phyloP scores from a whole-genome alignment of 1,140 invertebrate genomes.

The Drosophila sp. region DNA sequence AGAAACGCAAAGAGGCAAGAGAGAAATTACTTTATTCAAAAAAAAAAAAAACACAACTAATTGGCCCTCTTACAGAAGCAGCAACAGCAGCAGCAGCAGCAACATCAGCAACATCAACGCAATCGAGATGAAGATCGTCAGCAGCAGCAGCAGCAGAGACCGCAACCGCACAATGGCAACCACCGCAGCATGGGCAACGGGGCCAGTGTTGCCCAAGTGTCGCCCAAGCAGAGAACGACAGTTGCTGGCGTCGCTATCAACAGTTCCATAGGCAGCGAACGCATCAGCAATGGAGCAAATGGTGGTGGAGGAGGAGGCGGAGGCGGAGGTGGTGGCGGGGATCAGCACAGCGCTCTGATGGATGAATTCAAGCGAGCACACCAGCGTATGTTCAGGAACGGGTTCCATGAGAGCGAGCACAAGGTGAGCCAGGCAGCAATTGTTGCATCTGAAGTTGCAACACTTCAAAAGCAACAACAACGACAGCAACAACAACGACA shows the following conservation, averaged over 20 bases:
- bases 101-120: neutral
- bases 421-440: constrained; percentile 70
- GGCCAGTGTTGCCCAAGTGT: constrained; percentile 51
- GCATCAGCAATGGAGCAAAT: constrained; percentile 38
- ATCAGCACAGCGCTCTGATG: constrained; percentile 90
- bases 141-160: constrained; percentile 7
- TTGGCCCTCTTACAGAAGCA: constrained; percentile 49
- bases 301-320: constrained; percentile 18
- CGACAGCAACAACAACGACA: constrained; percentile 12
- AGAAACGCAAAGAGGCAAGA: constrained; percentile 85
- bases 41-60: constrained; percentile 26
- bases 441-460: constrained; percentile 39
- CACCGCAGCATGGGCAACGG: constrained; percentile 35
- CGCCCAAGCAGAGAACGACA: constrained; percentile 49
- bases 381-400: constrained; percentile 90
- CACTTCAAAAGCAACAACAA: constrained; percentile 28
- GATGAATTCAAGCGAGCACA: constrained; percentile 94
- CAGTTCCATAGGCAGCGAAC: constrained; percentile 51
- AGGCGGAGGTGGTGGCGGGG: constrained; percentile 82
- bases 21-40: neutral
- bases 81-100: constrained; percentile 37
- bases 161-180: constrained; percentile 45
- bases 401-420: constrained; percentile 81
- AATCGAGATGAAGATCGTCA: constrained; percentile 34
- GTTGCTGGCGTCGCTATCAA: constrained; percentile 49